Conservation (phyloP, 2,113 vertebrate species). For the Phyllopteryx taeniolatus region DNA sequence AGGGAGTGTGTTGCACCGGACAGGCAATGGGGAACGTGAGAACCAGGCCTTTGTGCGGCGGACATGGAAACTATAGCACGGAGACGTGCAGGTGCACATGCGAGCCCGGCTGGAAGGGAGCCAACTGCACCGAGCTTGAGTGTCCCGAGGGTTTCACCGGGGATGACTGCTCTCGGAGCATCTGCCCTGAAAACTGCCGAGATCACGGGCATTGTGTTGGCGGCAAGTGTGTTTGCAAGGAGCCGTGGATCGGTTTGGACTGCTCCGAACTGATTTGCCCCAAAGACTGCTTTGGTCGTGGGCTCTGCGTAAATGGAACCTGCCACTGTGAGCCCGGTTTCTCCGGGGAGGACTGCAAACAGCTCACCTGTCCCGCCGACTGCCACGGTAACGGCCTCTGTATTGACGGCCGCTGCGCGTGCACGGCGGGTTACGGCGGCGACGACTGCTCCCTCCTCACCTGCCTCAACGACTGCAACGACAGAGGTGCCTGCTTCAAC, state of each 20-base stretch:
- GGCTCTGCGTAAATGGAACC: constrained; percentile 76
- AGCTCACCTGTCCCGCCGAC: constrained; percentile 72
- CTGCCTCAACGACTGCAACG: constrained; percentile 80
- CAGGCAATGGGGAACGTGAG: constrained; percentile 79
- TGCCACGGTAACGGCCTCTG: constrained; percentile 80
- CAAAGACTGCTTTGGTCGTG: constrained; percentile 77
- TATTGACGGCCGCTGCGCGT: constrained; percentile 77
- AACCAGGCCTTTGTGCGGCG: constrained; percentile 82
- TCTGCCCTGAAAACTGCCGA: constrained; percentile 80
- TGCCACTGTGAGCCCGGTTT: constrained; percentile 83
- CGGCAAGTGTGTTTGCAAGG: constrained; percentile 78
- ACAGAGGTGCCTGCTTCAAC: constrained; percentile 73
- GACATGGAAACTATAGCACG: constrained; percentile 86
- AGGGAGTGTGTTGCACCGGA: constrained; percentile 76
- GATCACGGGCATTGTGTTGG: constrained; percentile 78
- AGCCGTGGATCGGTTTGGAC: constrained; percentile 79
- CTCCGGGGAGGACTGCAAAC: constrained; percentile 76
- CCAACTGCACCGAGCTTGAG: constrained; percentile 80
- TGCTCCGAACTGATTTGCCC: constrained; percentile 82
- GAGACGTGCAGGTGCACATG: constrained; percentile 80
- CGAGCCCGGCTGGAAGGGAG: constrained; percentile 75
- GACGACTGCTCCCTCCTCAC: constrained; percentile 79
- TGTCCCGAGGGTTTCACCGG: constrained; percentile 83
- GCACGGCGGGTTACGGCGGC: constrained; percentile 75
- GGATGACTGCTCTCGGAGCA: constrained; percentile 79